Percentiles rank a stretch among this genome's conserved stretches.
These are phyloP conservation scores for Lithodes maja DNA, from an alignment of 2,888 invertebrate species.

Conservation along the genomic window DNA sequence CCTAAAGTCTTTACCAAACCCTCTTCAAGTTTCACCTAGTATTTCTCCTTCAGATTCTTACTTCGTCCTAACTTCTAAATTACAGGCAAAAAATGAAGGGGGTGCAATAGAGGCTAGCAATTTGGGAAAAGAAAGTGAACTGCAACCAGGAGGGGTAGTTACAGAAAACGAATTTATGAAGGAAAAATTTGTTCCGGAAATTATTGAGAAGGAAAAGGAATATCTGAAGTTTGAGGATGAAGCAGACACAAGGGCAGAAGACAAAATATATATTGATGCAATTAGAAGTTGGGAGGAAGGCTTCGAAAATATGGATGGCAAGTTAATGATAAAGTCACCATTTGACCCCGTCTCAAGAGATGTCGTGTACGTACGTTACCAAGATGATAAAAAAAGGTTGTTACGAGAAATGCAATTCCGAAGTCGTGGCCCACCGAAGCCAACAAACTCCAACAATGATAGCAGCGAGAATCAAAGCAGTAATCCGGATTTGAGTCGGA, in stretches of 20 bases:
- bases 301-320: neutral
- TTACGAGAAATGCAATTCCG: neutral
- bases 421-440: neutral
- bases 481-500: neutral
- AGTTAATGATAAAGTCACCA: neutral
- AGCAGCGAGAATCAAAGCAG: neutral
- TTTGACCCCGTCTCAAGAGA: neutral
- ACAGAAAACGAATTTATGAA: too few species aligned
- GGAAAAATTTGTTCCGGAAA: neutral
- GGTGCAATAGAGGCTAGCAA: too few species aligned
- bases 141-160: too few species aligned
- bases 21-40: too few species aligned
- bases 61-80: too few species aligned
- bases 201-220: neutral
- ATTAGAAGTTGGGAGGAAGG: too few species aligned
- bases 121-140: too few species aligned
- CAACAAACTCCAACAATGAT: neutral
- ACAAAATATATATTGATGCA: neutral
- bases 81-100: too few species aligned
- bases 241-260: neutral
- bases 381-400: neutral
- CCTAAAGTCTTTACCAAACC: too few species aligned
- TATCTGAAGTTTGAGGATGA: neutral
- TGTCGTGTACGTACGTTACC: neutral
- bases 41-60: too few species aligned